Evolutionary conservation across 2,113 vertebrate genomes (phyloP).

Genomic region (Stictonetta naevosa): DNA sequence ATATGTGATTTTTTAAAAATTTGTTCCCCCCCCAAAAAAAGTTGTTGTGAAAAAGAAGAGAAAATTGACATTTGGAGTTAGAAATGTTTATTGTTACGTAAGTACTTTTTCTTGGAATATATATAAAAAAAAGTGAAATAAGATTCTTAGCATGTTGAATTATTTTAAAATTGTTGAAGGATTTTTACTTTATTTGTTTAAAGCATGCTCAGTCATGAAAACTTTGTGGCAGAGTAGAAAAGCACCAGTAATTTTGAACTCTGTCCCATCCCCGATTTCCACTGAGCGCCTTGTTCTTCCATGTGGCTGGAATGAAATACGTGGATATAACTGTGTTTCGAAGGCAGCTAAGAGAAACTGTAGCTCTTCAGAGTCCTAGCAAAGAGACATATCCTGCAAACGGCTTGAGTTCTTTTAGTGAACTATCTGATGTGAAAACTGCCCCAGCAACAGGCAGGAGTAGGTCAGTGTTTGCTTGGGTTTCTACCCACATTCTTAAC

Average conservation of each 20-base stretch:
- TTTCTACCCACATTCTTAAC: background rate
- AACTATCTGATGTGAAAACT: background rate
- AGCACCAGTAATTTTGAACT: conserved; percentile 25
- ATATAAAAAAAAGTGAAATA: conserved; percentile 37
- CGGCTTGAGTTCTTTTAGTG: background rate
- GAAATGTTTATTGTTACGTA: conserved; percentile 46
- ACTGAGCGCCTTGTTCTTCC: background rate
- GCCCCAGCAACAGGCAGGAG: background rate
- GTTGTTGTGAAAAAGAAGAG: background rate
- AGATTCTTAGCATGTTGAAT: conserved; percentile 54
- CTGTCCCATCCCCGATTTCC: conserved; percentile 1
- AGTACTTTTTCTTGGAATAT: conserved; percentile 43
- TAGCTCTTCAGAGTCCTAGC: background rate
- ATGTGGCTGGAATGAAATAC: background rate
- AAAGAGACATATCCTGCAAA: background rate
- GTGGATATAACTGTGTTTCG: background rate
- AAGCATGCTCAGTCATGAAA: conserved; percentile 36
- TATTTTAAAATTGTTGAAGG: conserved; percentile 57
- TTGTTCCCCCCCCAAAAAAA: background rate
- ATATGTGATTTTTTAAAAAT: background rate
- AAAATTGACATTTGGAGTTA: conserved; percentile 28
- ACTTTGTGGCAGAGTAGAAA: conserved; percentile 50
- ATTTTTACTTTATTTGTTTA: background rate
- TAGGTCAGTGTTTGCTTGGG: background rate
- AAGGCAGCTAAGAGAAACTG: background rate